phyloP scores from a whole-genome alignment of 2,113 vertebrate genomes.

The Daboia siamensis region DNA sequence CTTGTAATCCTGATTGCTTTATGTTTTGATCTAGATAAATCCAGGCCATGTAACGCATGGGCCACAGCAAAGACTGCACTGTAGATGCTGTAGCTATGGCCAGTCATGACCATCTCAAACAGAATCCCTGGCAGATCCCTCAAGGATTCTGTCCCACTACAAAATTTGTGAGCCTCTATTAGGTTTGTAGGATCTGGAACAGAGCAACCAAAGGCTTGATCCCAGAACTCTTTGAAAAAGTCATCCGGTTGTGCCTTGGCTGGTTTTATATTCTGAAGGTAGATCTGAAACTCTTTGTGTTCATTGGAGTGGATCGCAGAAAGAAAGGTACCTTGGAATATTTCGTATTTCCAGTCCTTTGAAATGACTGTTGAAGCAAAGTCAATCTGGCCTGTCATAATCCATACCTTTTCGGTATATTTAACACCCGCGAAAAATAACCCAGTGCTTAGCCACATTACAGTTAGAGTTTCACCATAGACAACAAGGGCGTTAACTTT shows the following conservation, averaged over 20 bases:
- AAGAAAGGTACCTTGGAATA: background rate
- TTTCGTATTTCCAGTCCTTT: background rate
- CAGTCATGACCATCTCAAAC: background rate
- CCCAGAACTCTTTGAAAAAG: background rate
- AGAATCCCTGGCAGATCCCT: background rate
- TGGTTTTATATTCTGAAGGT: background rate
- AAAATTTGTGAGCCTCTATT: background rate
- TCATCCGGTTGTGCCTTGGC: background rate
- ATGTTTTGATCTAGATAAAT: background rate
- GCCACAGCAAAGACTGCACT: background rate
- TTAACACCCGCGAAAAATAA: background rate
- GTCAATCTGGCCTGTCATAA: background rate
- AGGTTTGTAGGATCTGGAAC: background rate
- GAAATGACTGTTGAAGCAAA: background rate
- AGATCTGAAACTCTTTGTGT: background rate
- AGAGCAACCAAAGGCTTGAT: background rate
- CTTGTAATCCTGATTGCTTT: background rate
- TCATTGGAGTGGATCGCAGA: background rate
- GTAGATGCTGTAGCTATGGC: conserved; percentile 4
- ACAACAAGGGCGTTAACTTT: background rate
- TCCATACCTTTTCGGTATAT: background rate
- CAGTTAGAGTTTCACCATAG: background rate
- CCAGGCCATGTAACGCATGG: background rate
- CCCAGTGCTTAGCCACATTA: background rate
- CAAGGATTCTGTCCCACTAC: background rate